phyloP scores from a whole-genome alignment of 2,888 invertebrate genomes.

The Notocelia uddmanniana region DNA sequence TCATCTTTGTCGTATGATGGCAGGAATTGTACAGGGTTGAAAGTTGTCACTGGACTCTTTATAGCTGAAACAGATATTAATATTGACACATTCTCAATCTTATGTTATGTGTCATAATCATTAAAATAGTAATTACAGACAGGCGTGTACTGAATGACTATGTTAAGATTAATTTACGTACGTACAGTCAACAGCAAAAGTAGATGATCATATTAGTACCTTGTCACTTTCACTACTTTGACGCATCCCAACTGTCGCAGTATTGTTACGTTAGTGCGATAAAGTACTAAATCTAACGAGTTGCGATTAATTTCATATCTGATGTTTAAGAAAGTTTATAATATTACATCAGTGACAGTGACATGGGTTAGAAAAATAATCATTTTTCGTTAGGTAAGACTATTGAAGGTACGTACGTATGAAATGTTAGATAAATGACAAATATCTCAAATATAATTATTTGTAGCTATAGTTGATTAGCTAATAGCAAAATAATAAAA shows the following conservation, averaged over 20 bases:
- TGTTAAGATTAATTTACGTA: neutral
- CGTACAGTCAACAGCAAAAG: too few relatives aligned
- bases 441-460: neutral
- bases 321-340: neutral
- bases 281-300: too few relatives aligned
- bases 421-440: neutral
- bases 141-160: conserved; percentile 1
- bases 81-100: conserved; percentile 33
- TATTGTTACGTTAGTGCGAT: too few relatives aligned
- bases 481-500: neutral
- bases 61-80: too few relatives aligned
- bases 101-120: conserved; percentile 1
- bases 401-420: too few relatives aligned
- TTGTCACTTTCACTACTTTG: too few relatives aligned
- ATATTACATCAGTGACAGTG: neutral
- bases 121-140: neutral
- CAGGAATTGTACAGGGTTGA: too few relatives aligned
- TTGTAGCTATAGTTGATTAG: neutral
- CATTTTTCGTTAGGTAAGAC: neutral
- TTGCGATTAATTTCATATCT: neutral
- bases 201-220: too few relatives aligned
- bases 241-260: too few relatives aligned
- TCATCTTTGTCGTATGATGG: too few relatives aligned
- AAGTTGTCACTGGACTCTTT: too few relatives aligned
- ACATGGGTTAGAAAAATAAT: neutral